phyloP scores from a whole-genome alignment of 1,140 invertebrate species.

The Tetranychus urticae region DNA sequence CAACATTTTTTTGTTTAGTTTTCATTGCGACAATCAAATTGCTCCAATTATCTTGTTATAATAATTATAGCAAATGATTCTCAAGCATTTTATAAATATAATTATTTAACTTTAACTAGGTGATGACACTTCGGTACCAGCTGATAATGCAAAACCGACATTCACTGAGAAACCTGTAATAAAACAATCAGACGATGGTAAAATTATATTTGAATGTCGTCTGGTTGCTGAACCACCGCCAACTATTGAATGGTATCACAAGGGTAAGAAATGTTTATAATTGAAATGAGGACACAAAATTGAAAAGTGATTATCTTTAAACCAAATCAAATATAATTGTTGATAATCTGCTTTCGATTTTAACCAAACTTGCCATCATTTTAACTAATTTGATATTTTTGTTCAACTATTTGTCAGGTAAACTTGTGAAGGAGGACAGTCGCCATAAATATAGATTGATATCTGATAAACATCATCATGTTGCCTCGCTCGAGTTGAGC shows the following conservation, averaged over 20 bases:
- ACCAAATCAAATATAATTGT: neutral
- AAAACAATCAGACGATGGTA: constrained; percentile 76
- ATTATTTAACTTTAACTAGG: constrained; percentile 3
- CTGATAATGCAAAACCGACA: constrained; percentile 65
- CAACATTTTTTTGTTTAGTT: no score
- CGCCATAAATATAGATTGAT: constrained; percentile 8
- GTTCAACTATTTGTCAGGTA: neutral
- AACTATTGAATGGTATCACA: constrained; percentile 53
- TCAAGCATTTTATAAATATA: neutral
- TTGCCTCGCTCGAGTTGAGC: constrained; percentile 56
- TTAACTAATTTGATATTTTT: neutral
- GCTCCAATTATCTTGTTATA: neutral
- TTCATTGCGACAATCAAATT: neutral
- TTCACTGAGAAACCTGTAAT: constrained; percentile 90
- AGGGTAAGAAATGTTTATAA: neutral
- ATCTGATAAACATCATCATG: constrained; percentile 32
- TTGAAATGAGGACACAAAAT: neutral
- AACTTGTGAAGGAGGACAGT: neutral
- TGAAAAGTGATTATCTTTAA: neutral
- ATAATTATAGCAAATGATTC: neutral
- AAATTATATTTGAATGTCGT: constrained; percentile 81
- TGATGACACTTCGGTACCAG: constrained; percentile 10
- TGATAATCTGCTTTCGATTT: neutral
- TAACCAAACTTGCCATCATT: neutral
- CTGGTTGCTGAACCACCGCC: constrained; percentile 83